Base-by-base conservation (phyloP, 2,888 invertebrate species). In the Formica aserva region DNA sequence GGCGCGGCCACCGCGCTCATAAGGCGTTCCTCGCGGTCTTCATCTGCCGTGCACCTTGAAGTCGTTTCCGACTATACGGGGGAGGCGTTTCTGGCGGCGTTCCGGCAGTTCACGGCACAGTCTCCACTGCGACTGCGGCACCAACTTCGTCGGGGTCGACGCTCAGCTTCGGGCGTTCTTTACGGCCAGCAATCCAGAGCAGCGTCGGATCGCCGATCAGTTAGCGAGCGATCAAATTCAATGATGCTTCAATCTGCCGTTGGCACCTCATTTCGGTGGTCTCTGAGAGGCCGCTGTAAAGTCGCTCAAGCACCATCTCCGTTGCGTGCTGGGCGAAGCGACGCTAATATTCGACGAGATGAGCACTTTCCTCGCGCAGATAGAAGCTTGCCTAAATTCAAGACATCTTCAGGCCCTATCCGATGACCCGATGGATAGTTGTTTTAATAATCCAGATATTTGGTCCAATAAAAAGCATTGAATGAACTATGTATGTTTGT, bases 381-480 rank as follows among this genome's bases (percentile, higher is more conserved):
- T 80, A 0, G 80, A 80, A 0, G 80, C 69, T 0, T 80, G 80
- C 26, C 60, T 80, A 0, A 80, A 80, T 13, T 80, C 71, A 22
- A 22, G 22, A 22, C 22, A 22, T 22, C 22, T 22, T 22, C 22
- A 22, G 22, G 22, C 22, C 22, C 22, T 22, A 22, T 22, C 22
- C 22, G 22, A 22, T 22, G 22, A 22, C 22, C 22, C 22, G 22
- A 22, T 22, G 22, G 22, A 22, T 22, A 22, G 22, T 22, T 22
- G 22, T 22, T 22, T 22, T 22, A 22, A 22, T 22, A 22, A 22
- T 22, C 22, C 22, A 22, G 22, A 22, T 22, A 22, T 22, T 22
- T 22, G 22, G 22, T 22, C 22, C 22, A 22, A 0, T 22, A 22
- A 22, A 22, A 22, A 22, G 0, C 22, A 22, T 22, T 22, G 22